Base-by-base conservation (phyloP, 2,888 invertebrate species). In the Smittia sp. region DNA sequence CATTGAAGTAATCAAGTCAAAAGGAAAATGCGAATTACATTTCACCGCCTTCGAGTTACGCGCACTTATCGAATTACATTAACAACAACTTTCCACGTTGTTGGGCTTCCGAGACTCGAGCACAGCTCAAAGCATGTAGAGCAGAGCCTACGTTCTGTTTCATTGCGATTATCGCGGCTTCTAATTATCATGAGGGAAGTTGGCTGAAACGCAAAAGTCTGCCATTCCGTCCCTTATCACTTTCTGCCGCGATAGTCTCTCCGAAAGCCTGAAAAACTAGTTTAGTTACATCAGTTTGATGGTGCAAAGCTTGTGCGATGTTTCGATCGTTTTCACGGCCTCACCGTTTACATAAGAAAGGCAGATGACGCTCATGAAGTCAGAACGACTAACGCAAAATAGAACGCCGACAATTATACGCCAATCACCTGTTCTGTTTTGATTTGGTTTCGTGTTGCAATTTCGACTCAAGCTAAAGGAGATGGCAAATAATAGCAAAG, bases 381-480 rank as follows among this genome's bases (percentile, higher is more conserved):
- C 7, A 66, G 25, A 27, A 25, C 27, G 63, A 25, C 9, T 25
- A 38, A 68, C 25, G 46, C 41, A 68, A 52, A 68, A 18, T 46
- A 68, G 68, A 68, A 46, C 46, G 46, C 46, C 46, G 46, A 25
- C 46, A 68, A 68, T 68, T 68, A 68, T 68, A 46, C 52, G 68
- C 20, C 52, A 68, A 27, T 52, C 68, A 68, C 68, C 68, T 68
- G 68, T 68, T 68, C 27, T 46, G 4, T 46, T n/a, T 6, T 9
- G 32, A 32, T 32, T 32, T 46, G 11, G 15, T 46, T 46, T 46
- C 46, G 2, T 46, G 15, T 3, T 46, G 11, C 46, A 6, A 15
- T 32, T 32, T 32, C 46, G n/a, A 46, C 46, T n/a, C 46, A 46
- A 46, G 46, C n/a, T n/a, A n/a, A n/a, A n/a, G n/a, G n/a, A n/a